Base-by-base conservation (phyloP, 2,888 invertebrate species). In the Steinernema carpocapsae region DNA sequence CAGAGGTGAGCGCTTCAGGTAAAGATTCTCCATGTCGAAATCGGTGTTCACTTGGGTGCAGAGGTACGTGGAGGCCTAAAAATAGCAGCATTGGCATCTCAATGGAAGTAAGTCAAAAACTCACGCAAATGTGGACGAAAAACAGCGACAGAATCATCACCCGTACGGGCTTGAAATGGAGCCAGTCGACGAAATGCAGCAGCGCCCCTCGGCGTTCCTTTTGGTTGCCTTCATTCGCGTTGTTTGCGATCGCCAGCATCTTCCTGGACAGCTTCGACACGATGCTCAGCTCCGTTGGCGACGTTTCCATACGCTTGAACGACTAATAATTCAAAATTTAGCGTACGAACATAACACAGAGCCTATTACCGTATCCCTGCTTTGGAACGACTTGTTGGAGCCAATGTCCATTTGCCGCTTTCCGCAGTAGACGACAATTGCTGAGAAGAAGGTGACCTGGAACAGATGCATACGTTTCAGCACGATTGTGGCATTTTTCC, bases 11-110 rank as follows among this genome's bases (percentile, higher is more conserved):
- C 83, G 80, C 46, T 78, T 80, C 52, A 85, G 74, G 74, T 86
- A 85, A 43, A 86, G 77, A 71, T 86, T 85, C 74, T 85, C 85
- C 86, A 86, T 86, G 78, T 85, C 82, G 74, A 86, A 86, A 70
- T 85, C 76, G 0, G 85, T 86, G 78, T 84, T 86, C 46, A 86
- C 85, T 24, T 82, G 70, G 0, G 84, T 80, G 52, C 85, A 82
- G 37, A 82, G 78, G 56, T 82, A 83, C 7, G 79, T 78, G 42
- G 80, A 79, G 19, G 82, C 76, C 84, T 84, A 72, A 74, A 78
- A 37, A 6, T 10, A 10, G 10, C 37, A 37, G 3, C 52, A 12
- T 14, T 26, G 45, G 29, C 24, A 51, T 24, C 6, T 52, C 52
- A 52, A 70, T 14, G 4, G 37, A 37, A n/a, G 6, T 48, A 14